Base-by-base conservation (phyloP, 2,113 vertebrate genomes). In the Rhinoptilus africanus region DNA sequence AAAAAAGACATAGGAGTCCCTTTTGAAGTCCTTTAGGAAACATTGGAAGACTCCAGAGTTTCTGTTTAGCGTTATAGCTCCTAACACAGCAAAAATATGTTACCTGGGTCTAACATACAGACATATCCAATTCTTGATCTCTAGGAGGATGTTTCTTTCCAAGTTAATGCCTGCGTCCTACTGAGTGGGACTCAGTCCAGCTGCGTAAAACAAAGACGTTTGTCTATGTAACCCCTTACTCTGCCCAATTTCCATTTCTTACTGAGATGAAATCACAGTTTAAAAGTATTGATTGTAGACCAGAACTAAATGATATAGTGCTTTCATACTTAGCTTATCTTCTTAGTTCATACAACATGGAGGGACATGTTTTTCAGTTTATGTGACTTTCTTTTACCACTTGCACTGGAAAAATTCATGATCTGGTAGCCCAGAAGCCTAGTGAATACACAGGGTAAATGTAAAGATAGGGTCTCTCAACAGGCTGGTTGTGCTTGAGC, bases 101-200 rank as follows among this genome's bases (percentile, higher is more conserved):
- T 53, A 34, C 18, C 39, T 39, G 2, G 2, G 15, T 83, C 8
- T 3, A 47, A 15, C 8, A n/a, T 11, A 13, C 3, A 48, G 5
- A 27, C 30, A 43, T 12, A 48, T 12, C 6, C 39, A 74, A 4
- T 11, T 85, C 14, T 41, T 23, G 2, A 32, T 21, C 7, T 53
- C 22, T 27, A 22, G 14, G 9, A 85, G 10, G 3, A 9, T 18
- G 1, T 51, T 92, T 68, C 10, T 51, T 74, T 62, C 11, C 56
- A 51, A 4, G 1, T 37, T 77, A 22, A 32, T 34, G 8, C 2
- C 7, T 48, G 6, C 74, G 16, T 9, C 23, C 10, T 0, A 0
- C 18, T 48, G 47, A 48, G 21, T 47, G 10, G 20, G 47, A 48
- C 21, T 48, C 47, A 24, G 23, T 51, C 35, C 41, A 64, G 14